A percentile compares a stretch with the other conserved stretches of the same genome.
Conservation (phyloP, 2,888 invertebrate species). For the Drosophila anomelani region DNA sequence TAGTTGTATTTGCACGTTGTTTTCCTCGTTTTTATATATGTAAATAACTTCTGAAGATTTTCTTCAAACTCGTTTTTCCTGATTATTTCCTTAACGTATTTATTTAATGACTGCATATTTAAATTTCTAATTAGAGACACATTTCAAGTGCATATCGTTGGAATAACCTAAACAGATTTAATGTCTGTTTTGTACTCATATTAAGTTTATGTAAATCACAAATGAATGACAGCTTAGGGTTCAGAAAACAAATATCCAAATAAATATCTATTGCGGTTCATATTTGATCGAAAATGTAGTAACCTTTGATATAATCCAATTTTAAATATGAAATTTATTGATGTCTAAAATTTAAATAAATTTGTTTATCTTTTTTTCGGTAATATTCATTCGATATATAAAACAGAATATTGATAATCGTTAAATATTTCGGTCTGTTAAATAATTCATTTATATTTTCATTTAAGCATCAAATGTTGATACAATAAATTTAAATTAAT, state of each 20-base stretch:
- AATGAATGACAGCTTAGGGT: neutral
- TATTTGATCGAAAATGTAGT: neutral
- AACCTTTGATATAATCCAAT: too few species aligned
- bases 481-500: neutral
- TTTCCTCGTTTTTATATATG: slow-evolving; percentile 1
- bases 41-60: neutral
- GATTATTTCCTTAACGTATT: neutral
- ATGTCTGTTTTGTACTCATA: neutral
- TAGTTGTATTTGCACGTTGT: neutral
- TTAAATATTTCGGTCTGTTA: neutral
- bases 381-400: too few species aligned
- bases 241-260: too few species aligned
- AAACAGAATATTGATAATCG: neutral
- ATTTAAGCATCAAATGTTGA: neutral
- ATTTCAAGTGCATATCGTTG: neutral
- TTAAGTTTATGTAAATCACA: neutral
- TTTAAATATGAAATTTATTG: neutral
- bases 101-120: neutral
- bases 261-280: too few species aligned
- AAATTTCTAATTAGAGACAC: neutral
- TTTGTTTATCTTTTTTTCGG: too few species aligned
- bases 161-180: neutral
- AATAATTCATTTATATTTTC: neutral
- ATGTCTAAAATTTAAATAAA: too few species aligned
- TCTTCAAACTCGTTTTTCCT: neutral